These are phyloP conservation scores for Strix aluco DNA, from an alignment of 2,113 vertebrate genomes.

Conservation along the genomic window DNA sequence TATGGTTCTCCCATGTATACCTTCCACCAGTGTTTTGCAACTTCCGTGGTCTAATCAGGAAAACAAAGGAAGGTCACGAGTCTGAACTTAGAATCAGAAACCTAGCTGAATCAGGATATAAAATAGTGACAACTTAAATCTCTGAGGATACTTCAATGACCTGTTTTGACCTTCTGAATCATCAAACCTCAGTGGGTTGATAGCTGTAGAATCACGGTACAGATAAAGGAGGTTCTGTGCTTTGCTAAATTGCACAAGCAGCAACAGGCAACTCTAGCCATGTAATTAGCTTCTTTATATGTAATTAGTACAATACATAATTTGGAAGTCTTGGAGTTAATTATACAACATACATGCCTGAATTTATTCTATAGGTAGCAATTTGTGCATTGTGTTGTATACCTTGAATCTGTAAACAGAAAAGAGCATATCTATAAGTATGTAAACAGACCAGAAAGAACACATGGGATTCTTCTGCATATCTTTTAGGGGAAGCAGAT, in stretches of 20 bases:
- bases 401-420: background rate
- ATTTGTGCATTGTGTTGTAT: background rate
- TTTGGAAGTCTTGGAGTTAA: background rate
- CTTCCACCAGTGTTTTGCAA: background rate
- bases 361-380: background rate
- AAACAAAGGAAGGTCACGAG: background rate
- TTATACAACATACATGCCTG: background rate
- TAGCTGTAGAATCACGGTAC: background rate
- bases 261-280: background rate
- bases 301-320: background rate
- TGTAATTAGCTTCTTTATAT: background rate
- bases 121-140: background rate
- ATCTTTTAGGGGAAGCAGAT: background rate
- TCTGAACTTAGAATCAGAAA: background rate
- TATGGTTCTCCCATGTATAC: background rate
- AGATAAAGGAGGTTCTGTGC: background rate
- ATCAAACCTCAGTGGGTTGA: background rate
- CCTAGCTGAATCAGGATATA: background rate
- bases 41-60: background rate
- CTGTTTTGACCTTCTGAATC: slow-evolving; percentile 17
- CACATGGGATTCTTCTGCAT: background rate
- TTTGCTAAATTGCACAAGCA: background rate
- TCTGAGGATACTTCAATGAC: background rate
- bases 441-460: background rate
- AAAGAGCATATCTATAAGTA: background rate